Evolutionary conservation across 2,888 invertebrate species (phyloP).

Genomic region (Metalampra italica): DNA sequence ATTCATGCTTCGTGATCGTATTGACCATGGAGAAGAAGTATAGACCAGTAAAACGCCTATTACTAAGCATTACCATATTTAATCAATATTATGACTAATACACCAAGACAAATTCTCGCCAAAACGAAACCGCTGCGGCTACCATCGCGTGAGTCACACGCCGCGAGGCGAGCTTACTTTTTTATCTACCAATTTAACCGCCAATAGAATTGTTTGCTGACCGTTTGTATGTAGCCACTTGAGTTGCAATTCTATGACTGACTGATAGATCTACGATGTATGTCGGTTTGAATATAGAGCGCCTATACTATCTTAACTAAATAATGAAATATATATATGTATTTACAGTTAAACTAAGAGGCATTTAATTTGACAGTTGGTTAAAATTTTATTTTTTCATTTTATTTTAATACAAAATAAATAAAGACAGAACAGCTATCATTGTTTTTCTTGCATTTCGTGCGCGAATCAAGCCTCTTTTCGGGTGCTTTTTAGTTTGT

Average conservation of each 20-base stretch:
- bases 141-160: slow-evolving; percentile 46
- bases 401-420: no score
- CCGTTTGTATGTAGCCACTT: slow-evolving; percentile 1
- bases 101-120: slow-evolving; percentile 33
- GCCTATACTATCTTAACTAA: no score
- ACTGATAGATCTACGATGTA: neutral
- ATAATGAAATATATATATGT: no score
- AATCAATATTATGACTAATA: slow-evolving; percentile 38
- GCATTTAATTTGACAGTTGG: no score
- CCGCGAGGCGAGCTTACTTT: slow-evolving; percentile 35
- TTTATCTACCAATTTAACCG: slow-evolving; percentile 57
- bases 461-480: no score
- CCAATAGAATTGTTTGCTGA: slow-evolving; percentile 49
- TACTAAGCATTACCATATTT: slow-evolving; percentile 2
- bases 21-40: no score
- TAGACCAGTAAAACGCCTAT: neutral
- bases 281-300: neutral
- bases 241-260: slow-evolving; percentile 1
- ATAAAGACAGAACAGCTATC: no score
- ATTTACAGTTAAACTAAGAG: no score
- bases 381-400: no score
- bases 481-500: no score
- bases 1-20: no score
- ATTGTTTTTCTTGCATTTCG: no score
- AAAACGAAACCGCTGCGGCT: slow-evolving; percentile 36